phyloP scores from a whole-genome alignment of 2,797 vertebrate genomes.

The Anableps anableps region DNA sequence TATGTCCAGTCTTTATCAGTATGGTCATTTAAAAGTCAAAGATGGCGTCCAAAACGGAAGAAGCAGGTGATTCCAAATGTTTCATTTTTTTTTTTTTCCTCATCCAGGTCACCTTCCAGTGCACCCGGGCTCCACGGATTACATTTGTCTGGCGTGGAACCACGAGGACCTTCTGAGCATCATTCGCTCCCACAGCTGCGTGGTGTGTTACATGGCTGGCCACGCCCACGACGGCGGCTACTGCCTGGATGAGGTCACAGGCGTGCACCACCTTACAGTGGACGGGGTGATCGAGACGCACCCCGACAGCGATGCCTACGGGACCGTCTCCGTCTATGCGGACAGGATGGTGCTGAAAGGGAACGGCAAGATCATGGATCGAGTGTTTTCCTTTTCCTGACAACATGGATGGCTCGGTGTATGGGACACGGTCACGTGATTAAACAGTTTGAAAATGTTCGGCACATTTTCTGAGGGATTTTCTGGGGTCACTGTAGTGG shows the following conservation, averaged over 20 bases:
- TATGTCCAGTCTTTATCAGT: too few species aligned
- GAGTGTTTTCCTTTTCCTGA: slow-evolving; percentile 79
- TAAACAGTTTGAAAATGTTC: neutral
- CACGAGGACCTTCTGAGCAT: slow-evolving; percentile 81
- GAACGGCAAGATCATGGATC: slow-evolving; percentile 82
- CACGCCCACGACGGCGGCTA: slow-evolving; percentile 91
- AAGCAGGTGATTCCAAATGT: neutral
- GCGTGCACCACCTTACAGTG: slow-evolving; percentile 89
- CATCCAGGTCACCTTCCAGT: slow-evolving; percentile 90
- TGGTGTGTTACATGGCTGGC: slow-evolving; percentile 91
- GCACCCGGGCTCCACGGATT: slow-evolving; percentile 81
- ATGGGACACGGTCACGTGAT: neutral
- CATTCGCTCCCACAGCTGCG: slow-evolving; percentile 84
- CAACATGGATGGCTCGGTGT: slow-evolving; percentile 1
- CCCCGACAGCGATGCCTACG: slow-evolving; percentile 87
- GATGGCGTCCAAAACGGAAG: neutral
- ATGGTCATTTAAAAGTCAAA: neutral
- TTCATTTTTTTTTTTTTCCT: neutral
- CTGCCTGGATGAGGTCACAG: slow-evolving; percentile 75
- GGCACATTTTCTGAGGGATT: neutral
- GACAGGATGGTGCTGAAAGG: slow-evolving; percentile 91
- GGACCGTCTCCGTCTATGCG: slow-evolving; percentile 85
- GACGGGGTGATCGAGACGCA: slow-evolving; percentile 91
- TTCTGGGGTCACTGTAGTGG: slow-evolving; percentile 12
- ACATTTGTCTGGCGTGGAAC: slow-evolving; percentile 91